Base-by-base conservation (phyloP, 1,140 invertebrate species). In the Drosophila takahashii region DNA sequence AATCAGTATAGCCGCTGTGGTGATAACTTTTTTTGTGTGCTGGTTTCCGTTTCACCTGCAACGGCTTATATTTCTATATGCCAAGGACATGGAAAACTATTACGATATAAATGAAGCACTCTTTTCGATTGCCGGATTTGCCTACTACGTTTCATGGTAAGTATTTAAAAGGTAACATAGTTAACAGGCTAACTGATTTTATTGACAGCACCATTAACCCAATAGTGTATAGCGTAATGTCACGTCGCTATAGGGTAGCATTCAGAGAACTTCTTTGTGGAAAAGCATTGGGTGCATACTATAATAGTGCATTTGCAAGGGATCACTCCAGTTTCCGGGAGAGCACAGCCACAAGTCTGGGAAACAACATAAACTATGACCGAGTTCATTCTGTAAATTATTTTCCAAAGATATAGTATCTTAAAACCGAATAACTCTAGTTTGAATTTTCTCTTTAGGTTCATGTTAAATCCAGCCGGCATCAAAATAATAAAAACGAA, bases 1-100 rank as follows among this genome's bases (percentile, higher is more conserved):
- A n/a, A 44, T 50, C 18, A 75, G 41, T 45, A 51, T 93, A 99
- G 98, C 97, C 81, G 97, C 97, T 2, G 98, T 99, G 4, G 98
- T 99, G 4, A 94, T 99, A 3, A 96, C 96, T n/a, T 99, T 99
- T 93, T 99, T 99, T 93, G 92, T 98, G 2, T 99, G 98, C 93
- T 99, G 98, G 98, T 97, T 97, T 0, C 98, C 98, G 15, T 99
- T 99, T 93, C 98, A 99, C 92, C 95, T 96, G 32, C 98, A 99
- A 92, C 93, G 97, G 2, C 92, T 98, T 50, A 94, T 97, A 77
- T 96, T 95, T 80, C 93, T 96, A 18, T 96, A 97, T 90, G 95
- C 93, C 32, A 93, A 93, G 56, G 91, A 95, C 26, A 93, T 93
- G 42, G 92, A 93, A 10, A 92, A 95, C 89, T 96, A 94, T 92